Percentiles rank a stretch among this genome's conserved stretches.
These are phyloP conservation scores for Barnardius zonarius DNA, from an alignment of 2,113 vertebrate genomes.

Conservation along the genomic window DNA sequence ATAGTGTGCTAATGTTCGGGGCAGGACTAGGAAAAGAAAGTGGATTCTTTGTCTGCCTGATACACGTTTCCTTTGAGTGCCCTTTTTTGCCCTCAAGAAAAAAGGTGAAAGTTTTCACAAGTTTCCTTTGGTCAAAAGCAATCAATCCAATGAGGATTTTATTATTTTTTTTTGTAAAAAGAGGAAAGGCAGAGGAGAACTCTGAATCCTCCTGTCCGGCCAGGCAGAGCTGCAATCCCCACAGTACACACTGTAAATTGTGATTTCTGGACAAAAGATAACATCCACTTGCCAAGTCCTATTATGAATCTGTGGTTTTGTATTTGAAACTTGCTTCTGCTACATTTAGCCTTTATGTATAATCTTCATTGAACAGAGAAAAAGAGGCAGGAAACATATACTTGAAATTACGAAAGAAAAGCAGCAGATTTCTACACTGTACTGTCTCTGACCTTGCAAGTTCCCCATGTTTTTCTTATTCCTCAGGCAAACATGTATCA, in stretches of 20 bases:
- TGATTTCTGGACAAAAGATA: slow-evolving; percentile 49
- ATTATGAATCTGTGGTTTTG: background rate
- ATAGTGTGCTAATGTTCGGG: background rate
- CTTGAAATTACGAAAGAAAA: background rate
- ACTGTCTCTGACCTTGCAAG: background rate
- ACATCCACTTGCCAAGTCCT: slow-evolving; percentile 12
- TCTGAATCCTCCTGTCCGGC: background rate
- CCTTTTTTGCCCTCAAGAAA: background rate
- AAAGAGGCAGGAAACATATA: background rate
- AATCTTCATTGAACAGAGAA: background rate
- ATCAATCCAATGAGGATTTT: background rate
- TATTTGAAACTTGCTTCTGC: slow-evolving; percentile 18
- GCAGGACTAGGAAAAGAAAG: background rate
- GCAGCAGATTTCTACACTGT: background rate
- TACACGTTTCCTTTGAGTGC: background rate
- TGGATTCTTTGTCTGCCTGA: background rate
- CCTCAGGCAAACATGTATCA: background rate
- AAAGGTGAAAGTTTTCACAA: background rate
- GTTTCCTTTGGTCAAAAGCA: background rate
- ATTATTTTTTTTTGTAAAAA: too few relatives aligned
- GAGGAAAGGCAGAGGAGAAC: background rate
- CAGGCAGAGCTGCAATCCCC: background rate
- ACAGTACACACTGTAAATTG: background rate
- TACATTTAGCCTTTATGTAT: slow-evolving; percentile 13
- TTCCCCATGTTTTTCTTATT: background rate